phyloP scores from a whole-genome alignment of 1,140 invertebrate genomes.

The Camponotus floridanus region DNA sequence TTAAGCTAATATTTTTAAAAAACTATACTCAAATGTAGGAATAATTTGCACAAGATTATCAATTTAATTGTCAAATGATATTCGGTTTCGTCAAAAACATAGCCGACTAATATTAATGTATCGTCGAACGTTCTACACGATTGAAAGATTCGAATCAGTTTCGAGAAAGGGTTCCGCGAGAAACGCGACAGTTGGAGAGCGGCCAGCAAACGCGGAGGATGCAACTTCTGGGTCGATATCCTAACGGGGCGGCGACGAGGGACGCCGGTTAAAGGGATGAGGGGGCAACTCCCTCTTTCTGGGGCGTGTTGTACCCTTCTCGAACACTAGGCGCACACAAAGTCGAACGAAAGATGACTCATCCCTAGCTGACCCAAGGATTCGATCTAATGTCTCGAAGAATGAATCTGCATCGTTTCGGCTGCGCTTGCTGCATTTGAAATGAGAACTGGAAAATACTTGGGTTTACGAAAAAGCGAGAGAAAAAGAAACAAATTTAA shows the following conservation, averaged over 20 bases:
- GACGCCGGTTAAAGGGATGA: slow-evolving; percentile 68
- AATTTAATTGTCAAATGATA: neutral
- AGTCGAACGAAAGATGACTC: slow-evolving; percentile 76
- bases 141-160: slow-evolving; percentile 33
- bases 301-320: slow-evolving; percentile 69
- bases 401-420: neutral
- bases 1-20: neutral
- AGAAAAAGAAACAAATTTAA: too few species aligned
- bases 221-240: slow-evolving; percentile 78
- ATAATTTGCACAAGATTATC: neutral
- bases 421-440: neutral
- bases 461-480: too few species aligned
- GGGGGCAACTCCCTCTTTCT: slow-evolving; percentile 69
- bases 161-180: slow-evolving; percentile 43
- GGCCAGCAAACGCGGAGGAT: slow-evolving; percentile 67
- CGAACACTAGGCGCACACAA: slow-evolving; percentile 60
- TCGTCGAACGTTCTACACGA: slow-evolving; percentile 15
- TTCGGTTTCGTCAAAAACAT: neutral
- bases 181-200: slow-evolving; percentile 68
- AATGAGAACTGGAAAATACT: neutral
- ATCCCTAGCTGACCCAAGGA: slow-evolving; percentile 29
- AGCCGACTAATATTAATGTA: slow-evolving; percentile 6
- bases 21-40: neutral
- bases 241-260: slow-evolving; percentile 65
- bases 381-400: neutral